These are phyloP conservation scores for Chelmon rostratus DNA, from an alignment of 2,797 vertebrate species.

Conservation along the genomic window DNA sequence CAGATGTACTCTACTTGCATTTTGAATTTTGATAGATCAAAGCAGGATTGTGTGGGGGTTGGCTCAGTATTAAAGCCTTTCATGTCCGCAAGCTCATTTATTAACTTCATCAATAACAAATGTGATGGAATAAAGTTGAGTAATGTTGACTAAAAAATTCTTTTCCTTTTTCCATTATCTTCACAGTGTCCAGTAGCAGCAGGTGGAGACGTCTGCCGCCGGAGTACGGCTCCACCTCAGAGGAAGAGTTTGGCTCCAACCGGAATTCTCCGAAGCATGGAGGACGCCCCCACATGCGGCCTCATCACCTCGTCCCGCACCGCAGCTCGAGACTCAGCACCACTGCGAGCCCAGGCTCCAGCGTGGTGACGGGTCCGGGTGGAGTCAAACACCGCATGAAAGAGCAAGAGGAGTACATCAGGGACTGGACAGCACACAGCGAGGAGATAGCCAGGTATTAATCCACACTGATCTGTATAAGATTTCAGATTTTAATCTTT, in stretches of 20 bases:
- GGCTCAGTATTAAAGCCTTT: conserved; percentile 37
- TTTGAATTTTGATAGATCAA: neutral
- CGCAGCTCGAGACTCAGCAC: conserved; percentile 86
- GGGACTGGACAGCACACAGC: conserved; percentile 98
- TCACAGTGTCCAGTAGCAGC: conserved; percentile 89
- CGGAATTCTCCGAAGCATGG: conserved; percentile 94
- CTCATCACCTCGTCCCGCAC: conserved; percentile 76
- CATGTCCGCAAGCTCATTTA: conserved; percentile 26
- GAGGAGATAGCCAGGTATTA: conserved; percentile 98
- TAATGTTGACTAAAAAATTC: neutral
- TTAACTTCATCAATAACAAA: conserved; percentile 49
- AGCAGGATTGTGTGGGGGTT: conserved; percentile 23
- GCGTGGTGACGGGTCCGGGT: conserved; percentile 61
- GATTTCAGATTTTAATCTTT: neutral
- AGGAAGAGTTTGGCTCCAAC: conserved; percentile 98
- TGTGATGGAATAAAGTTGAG: neutral
- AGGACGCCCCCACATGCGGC: conserved; percentile 89
- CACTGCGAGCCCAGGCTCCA: conserved; percentile 20
- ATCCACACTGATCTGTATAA: conserved; percentile 48
- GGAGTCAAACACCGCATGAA: conserved; percentile 94
- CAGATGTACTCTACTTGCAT: conserved; percentile 4
- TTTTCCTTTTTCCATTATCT: conserved; percentile 32
- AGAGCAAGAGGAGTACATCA: conserved; percentile 98
- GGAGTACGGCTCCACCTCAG: conserved; percentile 99
- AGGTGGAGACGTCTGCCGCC: conserved; percentile 97